These are phyloP conservation scores for Ctenoplectra terminalis DNA, from an alignment of 1,140 invertebrate genomes.

Conservation along the genomic window DNA sequence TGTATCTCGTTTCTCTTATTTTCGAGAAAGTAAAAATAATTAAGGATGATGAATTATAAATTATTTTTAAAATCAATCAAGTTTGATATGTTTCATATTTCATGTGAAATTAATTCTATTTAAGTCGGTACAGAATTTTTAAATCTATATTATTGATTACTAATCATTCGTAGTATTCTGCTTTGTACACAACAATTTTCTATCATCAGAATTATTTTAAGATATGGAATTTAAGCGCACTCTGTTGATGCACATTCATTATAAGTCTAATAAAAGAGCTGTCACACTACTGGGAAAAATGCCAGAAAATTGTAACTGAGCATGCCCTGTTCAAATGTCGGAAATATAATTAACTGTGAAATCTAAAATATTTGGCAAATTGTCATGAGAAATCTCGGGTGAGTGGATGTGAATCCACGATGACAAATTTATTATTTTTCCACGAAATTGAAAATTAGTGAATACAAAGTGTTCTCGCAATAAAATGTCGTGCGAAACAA, in stretches of 20 bases:
- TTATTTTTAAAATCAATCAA: too few relatives aligned
- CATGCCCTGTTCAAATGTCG: background rate
- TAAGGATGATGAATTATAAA: too few relatives aligned
- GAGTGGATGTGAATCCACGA: background rate
- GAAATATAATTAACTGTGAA: background rate
- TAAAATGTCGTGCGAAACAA: background rate
- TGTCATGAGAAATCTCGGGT: background rate
- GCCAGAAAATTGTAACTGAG: background rate
- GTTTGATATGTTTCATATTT: too few relatives aligned
- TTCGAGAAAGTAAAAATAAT: too few relatives aligned
- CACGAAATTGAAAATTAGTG: background rate
- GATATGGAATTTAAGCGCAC: too few relatives aligned
- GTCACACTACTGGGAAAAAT: background rate
- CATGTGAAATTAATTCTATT: too few relatives aligned
- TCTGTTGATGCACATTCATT: background rate
- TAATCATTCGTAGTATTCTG: too few relatives aligned
- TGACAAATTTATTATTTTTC: conserved; percentile 4
- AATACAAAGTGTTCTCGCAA: background rate
- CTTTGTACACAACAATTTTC: too few relatives aligned
- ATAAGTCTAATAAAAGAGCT: background rate
- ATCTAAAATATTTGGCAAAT: conserved; percentile 17
- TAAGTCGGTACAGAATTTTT: too few relatives aligned
- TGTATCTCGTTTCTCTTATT: too few relatives aligned
- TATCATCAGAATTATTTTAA: too few relatives aligned
- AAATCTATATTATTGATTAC: too few relatives aligned